Percentiles rank a stretch among this genome's conserved stretches.
These are phyloP conservation scores for Macrocentrus cingulum DNA, from an alignment of 1,140 invertebrate species.

Conservation along the genomic window DNA sequence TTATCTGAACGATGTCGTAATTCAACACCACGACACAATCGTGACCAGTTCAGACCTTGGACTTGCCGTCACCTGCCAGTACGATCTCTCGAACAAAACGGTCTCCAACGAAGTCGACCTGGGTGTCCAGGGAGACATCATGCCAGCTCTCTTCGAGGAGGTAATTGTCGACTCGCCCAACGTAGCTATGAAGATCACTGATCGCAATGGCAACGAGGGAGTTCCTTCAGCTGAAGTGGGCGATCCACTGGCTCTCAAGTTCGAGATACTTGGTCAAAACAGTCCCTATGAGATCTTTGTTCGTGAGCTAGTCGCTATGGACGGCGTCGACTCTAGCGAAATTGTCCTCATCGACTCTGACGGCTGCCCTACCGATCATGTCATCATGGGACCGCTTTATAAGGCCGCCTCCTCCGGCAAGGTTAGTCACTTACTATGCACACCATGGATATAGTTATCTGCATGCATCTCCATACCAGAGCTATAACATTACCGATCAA, in stretches of 20 bases:
- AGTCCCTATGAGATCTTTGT: constrained; percentile 95
- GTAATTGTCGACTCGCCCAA: constrained; percentile 90
- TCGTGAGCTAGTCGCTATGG: constrained; percentile 89
- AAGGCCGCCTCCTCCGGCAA: constrained; percentile 76
- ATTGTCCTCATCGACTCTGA: constrained; percentile 89
- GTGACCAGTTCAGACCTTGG: constrained; percentile 92
- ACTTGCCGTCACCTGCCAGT: constrained; percentile 88
- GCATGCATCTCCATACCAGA: not conserved
- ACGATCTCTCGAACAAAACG: constrained; percentile 90
- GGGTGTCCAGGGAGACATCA: constrained; percentile 83
- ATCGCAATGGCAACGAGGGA: constrained; percentile 76
- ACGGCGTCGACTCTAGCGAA: constrained; percentile 88
- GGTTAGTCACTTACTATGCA: constrained; percentile 55
- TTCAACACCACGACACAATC: constrained; percentile 93
- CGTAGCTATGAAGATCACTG: constrained; percentile 92
- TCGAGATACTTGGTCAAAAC: constrained; percentile 88
- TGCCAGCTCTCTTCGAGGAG: constrained; percentile 76
- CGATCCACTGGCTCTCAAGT: constrained; percentile 85
- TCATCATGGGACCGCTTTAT: constrained; percentile 89
- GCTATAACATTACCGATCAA: constrained; percentile 1
- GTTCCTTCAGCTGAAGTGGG: constrained; percentile 84
- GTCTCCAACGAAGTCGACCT: constrained; percentile 90
- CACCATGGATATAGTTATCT: not conserved
- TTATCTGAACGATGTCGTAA: constrained; percentile 86
- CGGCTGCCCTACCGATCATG: constrained; percentile 89